Evolutionary conservation across 1,140 invertebrate genomes (phyloP).

Genomic region (Euura saliciscinereae): DNA sequence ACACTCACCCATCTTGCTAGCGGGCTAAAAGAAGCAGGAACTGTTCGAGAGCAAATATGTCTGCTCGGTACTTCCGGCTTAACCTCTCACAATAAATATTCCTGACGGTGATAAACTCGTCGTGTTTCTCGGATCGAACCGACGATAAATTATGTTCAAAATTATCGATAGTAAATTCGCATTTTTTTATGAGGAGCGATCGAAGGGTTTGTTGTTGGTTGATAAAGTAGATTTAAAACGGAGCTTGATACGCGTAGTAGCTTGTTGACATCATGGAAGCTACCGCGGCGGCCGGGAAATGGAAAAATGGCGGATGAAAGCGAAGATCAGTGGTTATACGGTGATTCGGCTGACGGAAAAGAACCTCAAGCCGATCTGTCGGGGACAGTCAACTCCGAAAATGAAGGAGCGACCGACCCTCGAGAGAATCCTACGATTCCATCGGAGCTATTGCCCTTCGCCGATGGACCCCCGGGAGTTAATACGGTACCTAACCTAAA

Average conservation of each 20-base stretch:
- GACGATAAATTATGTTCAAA: too few relatives aligned
- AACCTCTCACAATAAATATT: too few relatives aligned
- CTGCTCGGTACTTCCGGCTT: background rate
- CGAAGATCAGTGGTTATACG: constrained; percentile 79
- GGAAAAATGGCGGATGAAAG: constrained; percentile 70
- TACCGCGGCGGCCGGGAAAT: background rate
- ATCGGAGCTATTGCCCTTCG: background rate
- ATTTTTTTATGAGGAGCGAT: too few relatives aligned
- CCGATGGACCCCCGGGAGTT: constrained; percentile 28
- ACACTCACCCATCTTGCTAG: constrained; percentile 30
- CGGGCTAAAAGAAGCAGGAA: constrained; percentile 24
- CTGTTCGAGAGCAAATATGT: constrained; percentile 4
- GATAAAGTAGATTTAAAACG: too few relatives aligned
- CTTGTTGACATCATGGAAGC: background rate
- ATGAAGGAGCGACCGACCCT: constrained; percentile 34
- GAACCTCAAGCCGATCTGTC: constrained; percentile 38
- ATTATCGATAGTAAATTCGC: too few relatives aligned
- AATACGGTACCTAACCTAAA: constrained; percentile 27
- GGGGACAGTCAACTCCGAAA: constrained; percentile 42
- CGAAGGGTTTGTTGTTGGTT: too few relatives aligned
- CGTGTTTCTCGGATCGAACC: too few relatives aligned
- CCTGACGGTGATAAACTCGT: too few relatives aligned
- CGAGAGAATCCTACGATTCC: constrained; percentile 42
- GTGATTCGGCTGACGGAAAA: constrained; percentile 61
- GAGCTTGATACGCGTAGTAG: background rate